Evolutionary conservation across 2,797 vertebrate genomes (phyloP).

Genomic region (Mionectes olivaceus): DNA sequence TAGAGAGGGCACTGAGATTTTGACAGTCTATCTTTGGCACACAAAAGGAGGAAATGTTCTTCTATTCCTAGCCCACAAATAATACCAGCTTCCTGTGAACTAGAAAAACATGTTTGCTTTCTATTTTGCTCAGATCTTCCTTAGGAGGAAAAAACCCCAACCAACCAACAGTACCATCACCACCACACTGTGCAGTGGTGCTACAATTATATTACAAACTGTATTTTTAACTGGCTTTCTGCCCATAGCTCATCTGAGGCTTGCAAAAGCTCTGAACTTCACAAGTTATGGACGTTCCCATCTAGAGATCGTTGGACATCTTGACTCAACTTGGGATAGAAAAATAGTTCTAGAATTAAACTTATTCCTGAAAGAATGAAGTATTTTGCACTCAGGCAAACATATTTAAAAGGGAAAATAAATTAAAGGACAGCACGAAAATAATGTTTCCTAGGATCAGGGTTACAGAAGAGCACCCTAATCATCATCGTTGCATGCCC

Average conservation of each 20-base stretch:
- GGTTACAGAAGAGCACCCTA: neutral
- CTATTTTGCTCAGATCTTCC: slow-evolving; percentile 14
- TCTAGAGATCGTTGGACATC: neutral
- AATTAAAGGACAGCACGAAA: neutral
- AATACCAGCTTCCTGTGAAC: slow-evolving; percentile 36
- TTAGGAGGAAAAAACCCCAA: neutral
- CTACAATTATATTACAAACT: neutral
- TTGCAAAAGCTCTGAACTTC: neutral
- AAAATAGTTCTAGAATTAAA: neutral
- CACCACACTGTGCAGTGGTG: neutral
- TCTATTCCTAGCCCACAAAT: slow-evolving; percentile 41
- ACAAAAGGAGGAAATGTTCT: slow-evolving; percentile 51
- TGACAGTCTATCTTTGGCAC: slow-evolving; percentile 8
- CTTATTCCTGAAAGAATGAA: neutral
- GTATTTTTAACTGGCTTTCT: neutral
- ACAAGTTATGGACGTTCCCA: neutral
- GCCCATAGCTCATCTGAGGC: neutral
- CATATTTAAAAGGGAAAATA: neutral
- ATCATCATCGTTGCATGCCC: neutral
- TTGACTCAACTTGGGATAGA: neutral
- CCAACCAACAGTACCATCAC: neutral
- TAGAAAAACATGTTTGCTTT: slow-evolving; percentile 53
- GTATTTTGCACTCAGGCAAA: neutral
- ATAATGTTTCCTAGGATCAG: neutral
- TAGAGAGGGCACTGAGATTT: neutral